Percentiles rank a stretch among this genome's conserved stretches.
phyloP scores from a whole-genome alignment of 2,113 vertebrate species.

The rabbit (Oryctolagus cuniculus) region DNA sequence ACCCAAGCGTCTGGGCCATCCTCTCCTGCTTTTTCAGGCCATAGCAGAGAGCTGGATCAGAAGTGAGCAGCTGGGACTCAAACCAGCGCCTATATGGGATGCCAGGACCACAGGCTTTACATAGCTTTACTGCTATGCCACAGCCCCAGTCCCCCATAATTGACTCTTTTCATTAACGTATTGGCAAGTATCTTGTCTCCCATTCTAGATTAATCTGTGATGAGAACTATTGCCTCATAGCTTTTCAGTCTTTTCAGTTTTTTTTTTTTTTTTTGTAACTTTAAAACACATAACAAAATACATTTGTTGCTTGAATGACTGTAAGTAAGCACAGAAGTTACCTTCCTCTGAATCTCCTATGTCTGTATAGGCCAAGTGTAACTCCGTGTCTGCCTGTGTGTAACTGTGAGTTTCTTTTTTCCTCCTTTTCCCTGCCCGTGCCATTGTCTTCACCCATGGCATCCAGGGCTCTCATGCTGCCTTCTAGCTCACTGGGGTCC shows the following conservation, averaged over 20 bases:
- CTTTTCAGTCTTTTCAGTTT: background rate
- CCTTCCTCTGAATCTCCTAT: background rate
- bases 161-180: background rate
- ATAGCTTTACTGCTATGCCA: no score
- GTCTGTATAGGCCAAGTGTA: background rate
- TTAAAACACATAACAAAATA: background rate
- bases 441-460: background rate
- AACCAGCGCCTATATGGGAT: no score
- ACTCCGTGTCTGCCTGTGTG: background rate
- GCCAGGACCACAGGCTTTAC: no score
- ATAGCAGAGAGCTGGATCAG: no score
- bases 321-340: conserved; percentile 14
- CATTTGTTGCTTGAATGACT: conserved; percentile 11
- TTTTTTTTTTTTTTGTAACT: background rate
- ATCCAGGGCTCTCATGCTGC: background rate
- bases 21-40: no score
- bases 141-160: background rate
- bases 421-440: background rate
- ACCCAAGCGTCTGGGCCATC: no score
- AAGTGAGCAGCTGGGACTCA: no score
- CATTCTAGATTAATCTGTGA: background rate
- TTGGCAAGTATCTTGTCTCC: background rate
- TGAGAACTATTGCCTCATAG: background rate
- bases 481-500: background rate
- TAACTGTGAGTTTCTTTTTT: background rate